These are phyloP conservation scores for Casuarius casuarius DNA, from an alignment of 2,113 vertebrate species.

Conservation along the genomic window DNA sequence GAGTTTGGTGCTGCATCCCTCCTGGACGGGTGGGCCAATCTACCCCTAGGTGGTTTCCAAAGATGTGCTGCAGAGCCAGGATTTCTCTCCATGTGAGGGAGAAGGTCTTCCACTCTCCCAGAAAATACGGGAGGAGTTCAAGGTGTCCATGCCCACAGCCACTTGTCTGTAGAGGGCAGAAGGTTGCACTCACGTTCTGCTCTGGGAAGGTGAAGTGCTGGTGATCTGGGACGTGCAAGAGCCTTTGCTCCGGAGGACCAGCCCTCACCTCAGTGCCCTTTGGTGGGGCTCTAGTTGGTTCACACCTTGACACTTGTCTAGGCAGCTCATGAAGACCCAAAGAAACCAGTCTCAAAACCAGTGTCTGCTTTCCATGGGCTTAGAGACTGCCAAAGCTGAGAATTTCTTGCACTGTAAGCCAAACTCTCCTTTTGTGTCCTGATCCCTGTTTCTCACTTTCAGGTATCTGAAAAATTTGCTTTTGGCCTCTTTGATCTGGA, in stretches of 20 bases:
- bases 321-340: neutral
- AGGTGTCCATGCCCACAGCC: too few species aligned
- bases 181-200: neutral
- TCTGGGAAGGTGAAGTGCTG: too few species aligned
- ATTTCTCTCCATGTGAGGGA: neutral
- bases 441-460: neutral
- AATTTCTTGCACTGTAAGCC: neutral
- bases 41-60: neutral
- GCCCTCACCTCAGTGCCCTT: too few species aligned
- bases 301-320: neutral
- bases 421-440: neutral
- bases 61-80: neutral
- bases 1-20: too few species aligned
- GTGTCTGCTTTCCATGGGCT: fast-evolving
- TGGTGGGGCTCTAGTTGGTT: neutral
- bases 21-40: neutral
- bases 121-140: neutral
- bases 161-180: neutral
- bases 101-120: neutral
- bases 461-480: conserved; percentile 93
- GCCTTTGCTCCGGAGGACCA: neutral
- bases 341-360: neutral
- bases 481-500: conserved; percentile 97
- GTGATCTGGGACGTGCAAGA: too few species aligned
- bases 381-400: neutral